Evolutionary conservation across 2,113 vertebrate species (phyloP), one percentile per base, ranked within the genome.

Genomic region (Syngnathus scovelli): DNA sequence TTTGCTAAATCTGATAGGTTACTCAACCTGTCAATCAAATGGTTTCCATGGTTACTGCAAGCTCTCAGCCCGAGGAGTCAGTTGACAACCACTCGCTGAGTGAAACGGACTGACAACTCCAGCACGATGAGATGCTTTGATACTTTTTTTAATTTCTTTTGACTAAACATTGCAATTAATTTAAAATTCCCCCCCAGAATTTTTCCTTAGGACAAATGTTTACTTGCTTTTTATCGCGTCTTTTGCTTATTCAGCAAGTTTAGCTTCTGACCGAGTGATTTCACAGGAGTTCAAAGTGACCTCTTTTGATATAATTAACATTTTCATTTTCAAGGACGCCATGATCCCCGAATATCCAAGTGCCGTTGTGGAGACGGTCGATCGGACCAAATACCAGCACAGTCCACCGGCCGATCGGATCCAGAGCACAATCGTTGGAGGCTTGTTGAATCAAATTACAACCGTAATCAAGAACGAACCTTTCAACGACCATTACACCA

Each of bases 401-500:
- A 62, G 60, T 15, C 69, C 59, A 12, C 54, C 66, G 0, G 69
- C 61, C 7, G 89, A 85, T 49, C 74, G 76, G 70, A 83, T 27
- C 64, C 87, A 66, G 71, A 78, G 21, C 61, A 75, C 84, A 9
- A 23, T 52, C 8, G 44, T 1, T 69, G 21, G 73, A 52, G 90
- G 91, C 9, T 75, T 92, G 67, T 63, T 91, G 68, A 80, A 72
- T 39, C 76, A 83, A n/a, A 89, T 88, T 70, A 69, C 64, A 37
- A 90, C 84, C 63, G n/a, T 59, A 54, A 80, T 92, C 76, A 66
- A 38, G 66, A 79, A 7, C 12, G 89, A 90, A 18, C 74, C 83
- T 1, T 90, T 92, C 77, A 81, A 68, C 61, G 89, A 90, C 18
- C 75, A 82, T 79, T 92, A 89, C 89, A 84, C 75, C 46, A 76